Conservation (phyloP, 2,797 vertebrate genomes). For the Anguilla marmorata region DNA sequence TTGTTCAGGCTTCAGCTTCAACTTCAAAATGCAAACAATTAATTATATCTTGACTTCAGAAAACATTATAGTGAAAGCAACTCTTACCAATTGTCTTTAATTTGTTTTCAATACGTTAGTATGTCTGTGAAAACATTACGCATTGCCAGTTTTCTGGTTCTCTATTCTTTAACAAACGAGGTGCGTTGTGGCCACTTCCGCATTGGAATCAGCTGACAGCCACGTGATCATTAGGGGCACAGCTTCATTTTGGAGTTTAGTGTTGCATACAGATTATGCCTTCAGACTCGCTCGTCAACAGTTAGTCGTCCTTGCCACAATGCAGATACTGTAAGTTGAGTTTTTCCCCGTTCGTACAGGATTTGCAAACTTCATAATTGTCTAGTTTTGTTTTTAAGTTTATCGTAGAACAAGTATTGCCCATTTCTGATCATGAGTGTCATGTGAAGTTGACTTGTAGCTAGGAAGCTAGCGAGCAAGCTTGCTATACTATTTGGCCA, state of each 20-base stretch:
- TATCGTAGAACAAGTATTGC: neutral
- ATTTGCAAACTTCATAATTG: neutral
- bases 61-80: neutral
- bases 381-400: neutral
- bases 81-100: neutral
- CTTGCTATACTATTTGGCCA: neutral
- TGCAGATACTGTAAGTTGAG: conserved; percentile 61
- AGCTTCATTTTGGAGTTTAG: conserved; percentile 17
- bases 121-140: neutral
- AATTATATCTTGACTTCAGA: neutral
- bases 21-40: neutral
- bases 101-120: neutral
- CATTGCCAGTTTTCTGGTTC: neutral
- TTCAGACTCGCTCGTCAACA: neutral
- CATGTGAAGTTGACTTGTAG: neutral
- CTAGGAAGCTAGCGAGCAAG: neutral
- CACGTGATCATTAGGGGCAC: conserved; percentile 5
- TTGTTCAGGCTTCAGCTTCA: neutral
- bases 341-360: neutral
- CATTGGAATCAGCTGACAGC: conserved; percentile 22
- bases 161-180: neutral
- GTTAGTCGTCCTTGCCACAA: conserved; percentile 35
- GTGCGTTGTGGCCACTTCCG: neutral
- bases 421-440: neutral
- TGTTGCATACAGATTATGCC: conserved; percentile 20